phyloP scores from a whole-genome alignment of 2,888 invertebrate species.

The Arrhopalites spinosus region DNA sequence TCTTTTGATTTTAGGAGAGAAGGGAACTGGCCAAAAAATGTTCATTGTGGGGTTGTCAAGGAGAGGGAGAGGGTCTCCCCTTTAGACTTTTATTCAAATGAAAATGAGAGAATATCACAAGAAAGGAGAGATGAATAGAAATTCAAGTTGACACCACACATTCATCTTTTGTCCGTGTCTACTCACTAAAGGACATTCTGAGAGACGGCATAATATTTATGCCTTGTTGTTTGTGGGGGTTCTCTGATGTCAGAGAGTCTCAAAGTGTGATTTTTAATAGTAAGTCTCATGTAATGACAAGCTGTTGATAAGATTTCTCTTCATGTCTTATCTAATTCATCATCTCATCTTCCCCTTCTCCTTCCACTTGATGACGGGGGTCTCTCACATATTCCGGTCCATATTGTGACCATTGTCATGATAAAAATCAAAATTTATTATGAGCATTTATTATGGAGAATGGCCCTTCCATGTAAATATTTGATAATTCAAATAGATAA shows the following conservation, averaged over 20 bases:
- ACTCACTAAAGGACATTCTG: background rate
- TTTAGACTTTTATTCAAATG: constrained; percentile 20
- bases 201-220: background rate
- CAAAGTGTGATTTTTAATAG: background rate
- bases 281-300: background rate
- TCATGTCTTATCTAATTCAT: constrained; percentile 18
- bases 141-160: constrained; percentile 16
- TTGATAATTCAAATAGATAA: background rate
- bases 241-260: no score
- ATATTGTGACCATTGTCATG: background rate
- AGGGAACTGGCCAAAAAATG: background rate
- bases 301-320: background rate
- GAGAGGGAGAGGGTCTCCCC: background rate
- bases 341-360: background rate
- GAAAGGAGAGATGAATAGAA: constrained; percentile 12
- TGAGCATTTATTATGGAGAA: background rate
- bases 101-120: constrained; percentile 1
- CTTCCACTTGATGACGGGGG: background rate
- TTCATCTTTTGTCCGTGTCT: constrained; percentile 4
- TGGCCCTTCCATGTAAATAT: background rate
- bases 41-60: background rate
- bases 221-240: background rate
- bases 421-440: background rate
- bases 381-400: background rate
- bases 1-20: background rate